Evolutionary conservation across 2,888 invertebrate genomes (phyloP), one percentile per base, ranked within the genome.

Genomic region (Drosophila testacea): DNA sequence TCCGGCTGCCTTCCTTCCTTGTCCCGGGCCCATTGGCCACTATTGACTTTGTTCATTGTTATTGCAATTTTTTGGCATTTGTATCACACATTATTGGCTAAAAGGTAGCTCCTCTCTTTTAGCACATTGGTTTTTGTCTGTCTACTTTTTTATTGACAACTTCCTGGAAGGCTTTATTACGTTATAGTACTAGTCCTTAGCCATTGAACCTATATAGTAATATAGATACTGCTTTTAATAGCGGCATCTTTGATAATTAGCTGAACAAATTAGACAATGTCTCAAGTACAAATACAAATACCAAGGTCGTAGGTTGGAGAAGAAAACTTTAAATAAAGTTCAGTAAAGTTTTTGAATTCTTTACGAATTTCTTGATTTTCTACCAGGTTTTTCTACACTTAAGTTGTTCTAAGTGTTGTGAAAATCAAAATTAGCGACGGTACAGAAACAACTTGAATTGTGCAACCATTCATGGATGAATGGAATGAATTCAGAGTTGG

Each of bases 161-260:
- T 85, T 84, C 83, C 81, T 81, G 76, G 81, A 88, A 88, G 78
- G 69, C 79, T 83, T 65, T 65, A 82, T 85, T 78, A 71, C 42
- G 46, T 44, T 30, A 27, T 42, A 3, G 22, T 22, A 7, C 41
- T 7, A 22, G 27, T 32, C 13, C 30, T 4, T 28, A 13, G 34
- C 10, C 22, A 22, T 42, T 16, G 16, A 41, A 16, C 7, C 30
- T 16, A 16, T 4, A 5, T 22, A 5, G 22, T 22, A 10, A 16
- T 22, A 30, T 7, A 22, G 9, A 42, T 10, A 10, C 9, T 2
- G 4, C 9, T 22, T 4, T 42, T 10, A 22, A 42, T 10, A 22
- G 39, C 6, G 39, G 39, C 39, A 7, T 13, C 39, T 39, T 39
- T 13, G 39, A 39, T 39, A 39, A 13, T 16, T 13, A 4, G 6